phyloP scores from a whole-genome alignment of 2,113 vertebrate species.

The Rhinolophus ferrumequinum region DNA sequence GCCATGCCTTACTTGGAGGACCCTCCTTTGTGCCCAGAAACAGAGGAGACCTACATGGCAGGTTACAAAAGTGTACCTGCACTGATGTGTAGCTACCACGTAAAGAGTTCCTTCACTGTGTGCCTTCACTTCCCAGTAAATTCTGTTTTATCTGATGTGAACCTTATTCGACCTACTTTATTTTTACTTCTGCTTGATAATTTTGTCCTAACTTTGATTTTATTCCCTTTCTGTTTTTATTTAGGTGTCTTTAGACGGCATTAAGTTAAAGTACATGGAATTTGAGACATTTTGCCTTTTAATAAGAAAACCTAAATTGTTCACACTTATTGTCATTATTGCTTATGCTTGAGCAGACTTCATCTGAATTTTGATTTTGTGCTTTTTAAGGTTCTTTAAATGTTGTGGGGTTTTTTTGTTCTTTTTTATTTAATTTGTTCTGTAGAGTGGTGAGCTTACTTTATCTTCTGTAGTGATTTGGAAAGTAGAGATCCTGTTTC shows the following conservation, averaged over 20 bases:
- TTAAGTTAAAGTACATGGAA: neutral
- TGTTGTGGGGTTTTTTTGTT: neutral
- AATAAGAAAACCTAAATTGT: neutral
- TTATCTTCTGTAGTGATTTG: slow-evolving; percentile 41
- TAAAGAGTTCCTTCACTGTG: neutral
- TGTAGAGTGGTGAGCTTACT: neutral
- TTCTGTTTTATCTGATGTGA: neutral
- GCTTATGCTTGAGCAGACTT: neutral
- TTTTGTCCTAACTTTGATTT: slow-evolving; percentile 6
- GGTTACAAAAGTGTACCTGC: rapidly evolving
- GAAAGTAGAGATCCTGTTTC: slow-evolving; percentile 40
- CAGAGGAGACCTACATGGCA: neutral
- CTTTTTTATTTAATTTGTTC: neutral
- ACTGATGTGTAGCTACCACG: rapidly evolving
- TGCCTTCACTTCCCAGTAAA: neutral
- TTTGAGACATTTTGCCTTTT: neutral
- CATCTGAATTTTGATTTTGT: neutral
- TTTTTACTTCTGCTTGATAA: neutral
- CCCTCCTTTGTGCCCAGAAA: neutral
- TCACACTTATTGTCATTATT: neutral
- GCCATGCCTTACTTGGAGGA: neutral
- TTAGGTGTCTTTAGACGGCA: neutral
- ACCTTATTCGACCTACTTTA: neutral
- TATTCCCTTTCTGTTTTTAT: neutral
- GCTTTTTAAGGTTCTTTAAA: neutral